Conservation (phyloP, 2,888 invertebrate genomes). For the Acrobasis repandana region DNA sequence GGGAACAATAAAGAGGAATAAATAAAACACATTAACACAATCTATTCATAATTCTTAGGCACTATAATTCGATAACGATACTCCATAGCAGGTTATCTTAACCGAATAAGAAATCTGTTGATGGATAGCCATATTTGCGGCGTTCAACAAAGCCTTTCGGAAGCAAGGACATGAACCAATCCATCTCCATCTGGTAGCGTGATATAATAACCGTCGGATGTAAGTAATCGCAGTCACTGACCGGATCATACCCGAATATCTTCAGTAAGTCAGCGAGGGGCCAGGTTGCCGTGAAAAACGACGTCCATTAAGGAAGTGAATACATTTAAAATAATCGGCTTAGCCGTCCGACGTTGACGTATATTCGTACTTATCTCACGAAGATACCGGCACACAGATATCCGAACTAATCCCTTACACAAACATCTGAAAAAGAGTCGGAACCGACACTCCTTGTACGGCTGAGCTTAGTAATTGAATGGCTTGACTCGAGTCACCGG, state of each 20-base stretch:
- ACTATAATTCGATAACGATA: background rate
- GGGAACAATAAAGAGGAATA: no score
- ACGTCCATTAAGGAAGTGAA: conserved; percentile 83
- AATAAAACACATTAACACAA: background rate
- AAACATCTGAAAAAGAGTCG: conserved; percentile 81
- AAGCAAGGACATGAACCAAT: conserved; percentile 20
- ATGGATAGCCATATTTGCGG: conserved; percentile 17
- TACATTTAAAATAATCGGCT: conserved; percentile 84
- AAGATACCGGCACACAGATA: conserved; percentile 81
- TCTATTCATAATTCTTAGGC: background rate
- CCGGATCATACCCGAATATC: conserved; percentile 81
- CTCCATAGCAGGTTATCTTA: conserved; percentile 1
- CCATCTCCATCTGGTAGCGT: conserved; percentile 46
- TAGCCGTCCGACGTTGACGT: conserved; percentile 82
- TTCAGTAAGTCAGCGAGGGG: conserved; percentile 72
- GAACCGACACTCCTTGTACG: conserved; percentile 78
- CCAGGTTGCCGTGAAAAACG: conserved; percentile 76
- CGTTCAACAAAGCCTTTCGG: conserved; percentile 16
- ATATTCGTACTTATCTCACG: conserved; percentile 82
- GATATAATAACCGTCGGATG: conserved; percentile 70
- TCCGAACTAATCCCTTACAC: conserved; percentile 79
- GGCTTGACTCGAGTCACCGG: conserved; percentile 50
- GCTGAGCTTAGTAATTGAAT: conserved; percentile 76
- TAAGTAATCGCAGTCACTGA: conserved; percentile 75
- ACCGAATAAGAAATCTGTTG: conserved; percentile 3